phyloP scores from a whole-genome alignment of 2,797 vertebrate species.

The Thamnophis elegans region DNA sequence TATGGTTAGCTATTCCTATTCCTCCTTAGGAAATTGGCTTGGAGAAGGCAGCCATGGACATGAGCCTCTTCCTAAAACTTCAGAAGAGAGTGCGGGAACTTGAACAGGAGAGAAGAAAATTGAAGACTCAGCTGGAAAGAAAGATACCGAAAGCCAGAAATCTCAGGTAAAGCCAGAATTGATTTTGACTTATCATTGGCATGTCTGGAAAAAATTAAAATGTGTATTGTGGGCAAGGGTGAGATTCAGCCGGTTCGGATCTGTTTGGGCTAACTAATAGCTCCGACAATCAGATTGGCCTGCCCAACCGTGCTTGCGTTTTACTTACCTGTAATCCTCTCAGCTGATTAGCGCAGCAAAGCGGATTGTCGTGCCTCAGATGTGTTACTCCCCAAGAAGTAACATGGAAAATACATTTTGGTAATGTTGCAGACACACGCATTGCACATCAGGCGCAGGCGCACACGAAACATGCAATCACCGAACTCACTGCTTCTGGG shows the following conservation, averaged over 20 bases:
- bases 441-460: no score
- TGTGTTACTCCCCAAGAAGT: no score
- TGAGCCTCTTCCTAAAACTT: constrained; percentile 92
- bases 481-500: not conserved
- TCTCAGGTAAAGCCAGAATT: constrained; percentile 52
- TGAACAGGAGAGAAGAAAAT: constrained; percentile 86
- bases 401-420: no score
- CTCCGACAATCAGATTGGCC: no score
- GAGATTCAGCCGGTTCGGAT: no score
- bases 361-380: no score
- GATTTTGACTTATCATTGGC: not conserved
- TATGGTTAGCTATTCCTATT: not conserved
- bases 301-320: no score
- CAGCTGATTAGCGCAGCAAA: no score
- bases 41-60: constrained; percentile 92
- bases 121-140: constrained; percentile 84
- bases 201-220: not conserved
- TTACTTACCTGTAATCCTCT: no score
- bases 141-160: constrained; percentile 79
- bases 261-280: no score
- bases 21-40: constrained; percentile 80
- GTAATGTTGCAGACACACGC: no score
- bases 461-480: no score
- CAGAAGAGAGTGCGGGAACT: constrained; percentile 93
- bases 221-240: not conserved